Percentiles rank a stretch among this genome's conserved stretches.
These are phyloP conservation scores for Timandra comae DNA, from an alignment of 2,888 invertebrate genomes.

Conservation along the genomic window DNA sequence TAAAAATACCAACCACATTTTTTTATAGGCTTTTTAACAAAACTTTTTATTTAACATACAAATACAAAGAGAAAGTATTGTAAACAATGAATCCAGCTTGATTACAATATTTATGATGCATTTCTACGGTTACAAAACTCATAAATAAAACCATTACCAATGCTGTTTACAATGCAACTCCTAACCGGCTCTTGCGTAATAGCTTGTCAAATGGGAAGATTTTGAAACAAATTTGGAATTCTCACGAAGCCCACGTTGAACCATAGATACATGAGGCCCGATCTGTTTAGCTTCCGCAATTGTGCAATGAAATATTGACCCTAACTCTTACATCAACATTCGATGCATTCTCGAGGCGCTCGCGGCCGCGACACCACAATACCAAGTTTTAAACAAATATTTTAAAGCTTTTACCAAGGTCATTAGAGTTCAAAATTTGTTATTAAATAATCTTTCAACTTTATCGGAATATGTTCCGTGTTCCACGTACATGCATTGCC, in stretches of 20 bases:
- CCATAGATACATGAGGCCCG: no score
- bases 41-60: no score
- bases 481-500: constrained; percentile 38
- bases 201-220: constrained; percentile 53
- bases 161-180: constrained; percentile 39
- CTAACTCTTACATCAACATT: constrained; percentile 33
- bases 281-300: constrained; percentile 44
- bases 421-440: neutral
- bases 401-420: constrained; percentile 4
- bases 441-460: constrained; percentile 24
- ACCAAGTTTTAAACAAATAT: constrained; percentile 4
- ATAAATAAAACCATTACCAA: constrained; percentile 43
- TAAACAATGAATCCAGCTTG: constrained; percentile 17
- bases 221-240: constrained; percentile 50
- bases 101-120: constrained; percentile 28
- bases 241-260: constrained; percentile 46
- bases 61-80: no score
- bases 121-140: constrained; percentile 37
- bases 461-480: constrained; percentile 34
- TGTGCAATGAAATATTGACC: constrained; percentile 57
- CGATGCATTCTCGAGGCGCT: constrained; percentile 21
- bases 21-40: no score
- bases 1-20: no score
- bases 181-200: constrained; percentile 46
- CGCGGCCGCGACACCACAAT: neutral